phyloP scores from a whole-genome alignment of 2,113 vertebrate genomes.

The Aptenodytes patagonicus region DNA sequence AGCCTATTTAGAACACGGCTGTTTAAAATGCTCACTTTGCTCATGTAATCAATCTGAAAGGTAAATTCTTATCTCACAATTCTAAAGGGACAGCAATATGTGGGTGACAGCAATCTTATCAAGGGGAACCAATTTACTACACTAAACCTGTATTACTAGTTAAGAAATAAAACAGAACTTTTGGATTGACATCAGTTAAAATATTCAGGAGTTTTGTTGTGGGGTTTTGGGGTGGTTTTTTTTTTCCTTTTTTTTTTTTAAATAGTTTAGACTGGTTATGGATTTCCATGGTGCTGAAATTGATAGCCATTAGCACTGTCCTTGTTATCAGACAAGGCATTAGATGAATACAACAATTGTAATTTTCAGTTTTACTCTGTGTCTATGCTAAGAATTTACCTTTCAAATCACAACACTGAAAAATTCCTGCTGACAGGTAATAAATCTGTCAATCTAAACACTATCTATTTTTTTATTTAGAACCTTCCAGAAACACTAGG shows the following conservation, averaged over 20 bases:
- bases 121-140: neutral
- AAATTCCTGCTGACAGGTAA: neutral
- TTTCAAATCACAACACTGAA: neutral
- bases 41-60: neutral
- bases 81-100: neutral
- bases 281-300: neutral
- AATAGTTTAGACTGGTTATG: neutral
- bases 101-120: neutral
- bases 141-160: neutral
- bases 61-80: neutral
- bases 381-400: conserved; percentile 7
- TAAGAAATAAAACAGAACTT: neutral
- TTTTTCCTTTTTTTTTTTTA: neutral
- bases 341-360: neutral
- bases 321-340: neutral
- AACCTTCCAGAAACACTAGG: neutral
- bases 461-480: neutral
- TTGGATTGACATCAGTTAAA: neutral
- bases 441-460: neutral
- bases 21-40: neutral
- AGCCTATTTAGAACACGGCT: conserved; percentile 6
- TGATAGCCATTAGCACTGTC: neutral
- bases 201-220: neutral
- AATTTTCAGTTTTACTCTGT: neutral
- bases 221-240: rapidly evolving